phyloP scores from a whole-genome alignment of 2,888 invertebrate genomes.

The Melitaea athalia region DNA sequence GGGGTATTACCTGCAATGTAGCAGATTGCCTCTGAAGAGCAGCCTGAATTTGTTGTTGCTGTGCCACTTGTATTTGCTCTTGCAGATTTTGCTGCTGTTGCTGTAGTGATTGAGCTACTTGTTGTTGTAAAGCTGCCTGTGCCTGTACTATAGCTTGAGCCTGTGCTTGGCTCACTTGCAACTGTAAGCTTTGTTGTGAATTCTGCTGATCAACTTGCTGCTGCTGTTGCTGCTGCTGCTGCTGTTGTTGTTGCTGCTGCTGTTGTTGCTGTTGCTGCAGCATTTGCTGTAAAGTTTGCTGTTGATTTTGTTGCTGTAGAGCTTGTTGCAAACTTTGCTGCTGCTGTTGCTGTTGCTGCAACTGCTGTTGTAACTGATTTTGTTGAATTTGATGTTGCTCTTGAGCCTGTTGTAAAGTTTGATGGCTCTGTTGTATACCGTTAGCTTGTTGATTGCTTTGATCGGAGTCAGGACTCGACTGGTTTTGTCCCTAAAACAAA shows the following conservation, averaged over 20 bases:
- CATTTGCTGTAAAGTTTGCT: slow-evolving; percentile 59
- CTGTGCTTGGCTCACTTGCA: slow-evolving; percentile 75
- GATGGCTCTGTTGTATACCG: slow-evolving; percentile 71
- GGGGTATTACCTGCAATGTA: slow-evolving; percentile 63
- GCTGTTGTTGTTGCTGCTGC: slow-evolving; percentile 61
- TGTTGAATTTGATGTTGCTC: slow-evolving; percentile 66
- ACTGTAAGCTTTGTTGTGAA: slow-evolving; percentile 65
- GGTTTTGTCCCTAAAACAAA: slow-evolving; percentile 78
- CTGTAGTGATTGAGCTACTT: slow-evolving; percentile 73
- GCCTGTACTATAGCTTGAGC: slow-evolving; percentile 75
- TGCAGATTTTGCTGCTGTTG: slow-evolving; percentile 75
- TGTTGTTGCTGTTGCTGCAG: slow-evolving; percentile 58
- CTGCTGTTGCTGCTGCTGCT: slow-evolving; percentile 61
- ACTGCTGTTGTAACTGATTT: slow-evolving; percentile 64
- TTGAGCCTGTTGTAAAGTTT: slow-evolving; percentile 64
- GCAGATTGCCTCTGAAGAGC: slow-evolving; percentile 75
- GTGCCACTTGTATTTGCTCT: slow-evolving; percentile 74
- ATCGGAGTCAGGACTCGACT: slow-evolving; percentile 72
- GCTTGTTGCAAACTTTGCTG: slow-evolving; percentile 64
- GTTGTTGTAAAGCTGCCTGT: slow-evolving; percentile 73
- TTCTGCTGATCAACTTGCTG: slow-evolving; percentile 58
- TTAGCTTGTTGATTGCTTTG: slow-evolving; percentile 76
- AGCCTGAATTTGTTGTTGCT: slow-evolving; percentile 77
- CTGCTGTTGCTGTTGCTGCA: slow-evolving; percentile 71
- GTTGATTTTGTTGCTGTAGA: slow-evolving; percentile 56